Conservation (phyloP, 2,888 invertebrate genomes). For the Laspeyria flexula region DNA sequence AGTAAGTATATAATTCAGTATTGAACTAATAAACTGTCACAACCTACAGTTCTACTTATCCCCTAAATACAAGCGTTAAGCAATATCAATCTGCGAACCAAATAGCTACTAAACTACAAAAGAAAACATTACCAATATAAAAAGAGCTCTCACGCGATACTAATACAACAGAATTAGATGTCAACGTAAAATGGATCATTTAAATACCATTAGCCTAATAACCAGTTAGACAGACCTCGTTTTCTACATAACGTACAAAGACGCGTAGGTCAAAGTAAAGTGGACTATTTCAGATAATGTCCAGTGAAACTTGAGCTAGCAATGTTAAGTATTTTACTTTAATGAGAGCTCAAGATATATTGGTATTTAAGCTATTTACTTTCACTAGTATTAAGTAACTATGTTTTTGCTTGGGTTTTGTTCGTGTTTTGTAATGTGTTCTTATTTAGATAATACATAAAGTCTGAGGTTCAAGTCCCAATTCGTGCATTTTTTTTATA, state of each 20-base stretch:
- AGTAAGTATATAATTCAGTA: too few relatives aligned
- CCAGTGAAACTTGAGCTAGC: background rate
- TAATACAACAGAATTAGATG: background rate
- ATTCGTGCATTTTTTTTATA: too few relatives aligned
- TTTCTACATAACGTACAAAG: background rate
- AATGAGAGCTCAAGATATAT: constrained; percentile 1
- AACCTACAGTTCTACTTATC: too few relatives aligned
- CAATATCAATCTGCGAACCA: background rate
- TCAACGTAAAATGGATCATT: background rate
- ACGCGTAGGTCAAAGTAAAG: constrained; percentile 1
- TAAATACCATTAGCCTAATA: background rate
- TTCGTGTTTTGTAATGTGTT: constrained; percentile 9
- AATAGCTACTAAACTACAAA: background rate
- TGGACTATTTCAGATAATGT: background rate
- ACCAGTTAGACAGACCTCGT: constrained; percentile 4
- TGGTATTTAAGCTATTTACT: constrained; percentile 5
- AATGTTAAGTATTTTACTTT: background rate
- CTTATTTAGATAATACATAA: constrained; percentile 2
- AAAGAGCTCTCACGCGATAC: background rate
- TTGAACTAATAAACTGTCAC: too few relatives aligned
- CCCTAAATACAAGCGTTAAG: background rate
- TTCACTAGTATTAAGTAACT: constrained; percentile 12
- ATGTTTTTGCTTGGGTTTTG: constrained; percentile 12
- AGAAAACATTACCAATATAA: background rate
- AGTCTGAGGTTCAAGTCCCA: background rate